Percentiles rank a stretch among this genome's conserved stretches.
These are phyloP conservation scores for Intellagama lesueurii DNA, from an alignment of 2,797 vertebrate genomes.

Conservation along the genomic window DNA sequence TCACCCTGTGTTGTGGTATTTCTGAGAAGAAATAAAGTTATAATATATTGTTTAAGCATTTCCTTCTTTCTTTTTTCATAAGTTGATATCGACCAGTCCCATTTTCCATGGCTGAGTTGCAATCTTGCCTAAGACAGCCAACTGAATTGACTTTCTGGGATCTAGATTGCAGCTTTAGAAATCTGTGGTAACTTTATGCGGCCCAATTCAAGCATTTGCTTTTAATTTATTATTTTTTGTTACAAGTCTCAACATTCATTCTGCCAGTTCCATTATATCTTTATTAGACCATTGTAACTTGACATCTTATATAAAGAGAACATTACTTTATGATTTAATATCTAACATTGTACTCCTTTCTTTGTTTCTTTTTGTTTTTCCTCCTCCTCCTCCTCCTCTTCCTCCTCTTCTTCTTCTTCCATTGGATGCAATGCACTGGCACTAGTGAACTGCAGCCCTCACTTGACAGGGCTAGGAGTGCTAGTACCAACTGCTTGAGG, in stretches of 20 bases:
- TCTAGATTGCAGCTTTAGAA: constrained; percentile 52
- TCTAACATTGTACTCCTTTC: constrained; percentile 88
- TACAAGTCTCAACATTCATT: constrained; percentile 70
- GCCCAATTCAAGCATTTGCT: constrained; percentile 68
- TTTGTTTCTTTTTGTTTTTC: constrained; percentile 85
- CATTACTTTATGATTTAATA: constrained; percentile 85
- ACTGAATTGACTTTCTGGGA: not conserved
- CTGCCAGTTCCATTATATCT: constrained; percentile 73
- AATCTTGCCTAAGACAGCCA: constrained; percentile 2
- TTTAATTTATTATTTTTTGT: constrained; percentile 64
- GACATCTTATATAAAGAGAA: constrained; percentile 80
- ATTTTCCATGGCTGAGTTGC: constrained; percentile 42
- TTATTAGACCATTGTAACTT: constrained; percentile 77
- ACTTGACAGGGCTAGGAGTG: constrained; percentile 98
- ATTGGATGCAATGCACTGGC: constrained; percentile 95
- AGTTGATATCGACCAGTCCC: constrained; percentile 70
- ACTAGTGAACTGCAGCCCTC: constrained; percentile 97
- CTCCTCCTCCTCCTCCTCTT: constrained; percentile 82
- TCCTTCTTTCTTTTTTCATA: constrained; percentile 68
- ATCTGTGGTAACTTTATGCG: constrained; percentile 58
- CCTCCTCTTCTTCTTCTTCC: constrained; percentile 87
- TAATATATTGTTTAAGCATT: constrained; percentile 69
- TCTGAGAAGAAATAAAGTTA: constrained; percentile 64
- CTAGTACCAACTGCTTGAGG: constrained; percentile 99
- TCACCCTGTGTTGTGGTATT: constrained; percentile 74